Percentiles rank a stretch among this genome's conserved stretches.
These are phyloP conservation scores for Mirza zaza DNA, from an alignment of 2,113 vertebrate species.

Conservation along the genomic window DNA sequence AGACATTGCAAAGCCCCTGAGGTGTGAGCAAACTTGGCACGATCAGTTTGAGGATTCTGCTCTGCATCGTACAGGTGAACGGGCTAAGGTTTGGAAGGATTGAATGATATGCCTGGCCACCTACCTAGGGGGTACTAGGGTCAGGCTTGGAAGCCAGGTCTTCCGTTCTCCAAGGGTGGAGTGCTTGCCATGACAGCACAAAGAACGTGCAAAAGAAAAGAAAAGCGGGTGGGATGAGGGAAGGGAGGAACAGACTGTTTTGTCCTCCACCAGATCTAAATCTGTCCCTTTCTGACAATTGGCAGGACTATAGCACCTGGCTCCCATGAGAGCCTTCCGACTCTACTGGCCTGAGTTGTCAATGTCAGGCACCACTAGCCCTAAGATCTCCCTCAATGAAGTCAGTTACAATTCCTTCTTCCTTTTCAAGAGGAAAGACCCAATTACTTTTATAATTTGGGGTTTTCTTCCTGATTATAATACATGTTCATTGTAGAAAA, in stretches of 20 bases:
- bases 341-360: not conserved
- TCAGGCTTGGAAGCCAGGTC: not conserved
- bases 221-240: not conserved
- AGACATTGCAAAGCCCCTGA: not conserved
- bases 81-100: not conserved
- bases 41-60: not conserved
- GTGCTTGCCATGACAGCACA: not conserved
- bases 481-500: not conserved
- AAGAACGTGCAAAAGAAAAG: not conserved
- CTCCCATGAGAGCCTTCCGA: not conserved
- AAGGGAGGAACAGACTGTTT: not conserved
- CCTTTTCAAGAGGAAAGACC: not conserved
- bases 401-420: not conserved
- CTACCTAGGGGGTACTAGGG: not conserved
- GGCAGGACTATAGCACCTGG: not conserved
- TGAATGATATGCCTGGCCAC: not conserved
- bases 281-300: not conserved
- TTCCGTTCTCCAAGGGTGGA: not conserved
- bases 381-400: not conserved
- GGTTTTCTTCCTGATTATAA: not conserved
- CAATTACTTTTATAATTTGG: not conserved
- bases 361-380: not conserved
- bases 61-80: not conserved
- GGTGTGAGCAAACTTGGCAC: not conserved
- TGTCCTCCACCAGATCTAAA: not conserved